Percentiles rank a stretch among this genome's conserved stretches.
These are phyloP conservation scores for Rugalucina vietnamica DNA, from an alignment of 2,888 invertebrate genomes.

Conservation along the genomic window DNA sequence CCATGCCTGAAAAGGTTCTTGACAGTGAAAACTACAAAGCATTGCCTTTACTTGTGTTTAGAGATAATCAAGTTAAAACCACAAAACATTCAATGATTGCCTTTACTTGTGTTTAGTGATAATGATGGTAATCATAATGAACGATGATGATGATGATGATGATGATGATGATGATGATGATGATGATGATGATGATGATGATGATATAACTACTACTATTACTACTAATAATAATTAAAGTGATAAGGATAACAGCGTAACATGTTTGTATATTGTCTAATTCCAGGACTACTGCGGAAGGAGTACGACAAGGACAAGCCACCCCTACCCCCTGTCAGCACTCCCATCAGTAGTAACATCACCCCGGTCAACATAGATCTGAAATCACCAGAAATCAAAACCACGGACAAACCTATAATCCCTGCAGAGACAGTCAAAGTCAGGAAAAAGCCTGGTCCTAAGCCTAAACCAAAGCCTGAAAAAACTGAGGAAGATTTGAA, in stretches of 20 bases:
- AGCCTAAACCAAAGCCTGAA: constrained; percentile 58
- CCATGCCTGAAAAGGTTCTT: too few species aligned
- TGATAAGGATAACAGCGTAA: too few species aligned
- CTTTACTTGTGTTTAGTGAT: too few species aligned
- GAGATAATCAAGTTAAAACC: too few species aligned
- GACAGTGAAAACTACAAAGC: too few species aligned
- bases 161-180: too few species aligned
- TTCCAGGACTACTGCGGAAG: constrained; percentile 59
- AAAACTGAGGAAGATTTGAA: constrained; percentile 31
- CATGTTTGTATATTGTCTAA: not conserved
- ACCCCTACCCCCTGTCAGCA: constrained; percentile 53
- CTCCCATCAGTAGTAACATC: constrained; percentile 34
- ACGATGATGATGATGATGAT: too few species aligned
- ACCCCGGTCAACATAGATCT: not conserved
- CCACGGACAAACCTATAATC: constrained; percentile 32
- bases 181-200: too few species aligned
- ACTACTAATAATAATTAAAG: not conserved
- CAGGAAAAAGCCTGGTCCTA: constrained; percentile 56
- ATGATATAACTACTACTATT: too few species aligned
- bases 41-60: too few species aligned
- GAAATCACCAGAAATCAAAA: constrained; percentile 29
- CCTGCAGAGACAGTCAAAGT: constrained; percentile 35
- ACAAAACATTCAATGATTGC: too few species aligned
- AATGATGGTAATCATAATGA: too few species aligned
- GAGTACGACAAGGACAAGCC: constrained; percentile 61